Conservation (phyloP, 1,140 invertebrate genomes). For the Thaumatotibia leucotreta region DNA sequence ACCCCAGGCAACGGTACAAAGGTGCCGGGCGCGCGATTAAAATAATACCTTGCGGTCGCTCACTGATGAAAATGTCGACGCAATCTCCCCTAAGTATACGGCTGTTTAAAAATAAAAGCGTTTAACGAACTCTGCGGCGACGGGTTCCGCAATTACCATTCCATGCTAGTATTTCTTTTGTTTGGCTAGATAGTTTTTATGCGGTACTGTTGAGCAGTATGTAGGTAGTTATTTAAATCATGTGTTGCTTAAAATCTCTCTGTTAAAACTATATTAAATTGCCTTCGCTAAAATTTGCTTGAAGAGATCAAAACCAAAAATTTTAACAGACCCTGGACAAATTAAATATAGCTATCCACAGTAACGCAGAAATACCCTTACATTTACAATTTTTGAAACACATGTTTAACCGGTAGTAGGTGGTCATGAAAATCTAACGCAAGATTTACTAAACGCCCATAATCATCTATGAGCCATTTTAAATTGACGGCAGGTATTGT, state of each 20-base stretch:
- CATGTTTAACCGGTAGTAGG: too few species aligned
- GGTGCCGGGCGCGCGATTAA: slow-evolving; percentile 54
- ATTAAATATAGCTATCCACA: too few species aligned
- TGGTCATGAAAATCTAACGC: too few species aligned
- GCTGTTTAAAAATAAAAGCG: slow-evolving; percentile 66
- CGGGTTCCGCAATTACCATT: slow-evolving; percentile 23
- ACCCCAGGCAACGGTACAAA: slow-evolving; percentile 17
- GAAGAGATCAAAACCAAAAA: too few species aligned
- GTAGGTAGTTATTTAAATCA: background rate
- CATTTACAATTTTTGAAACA: too few species aligned
- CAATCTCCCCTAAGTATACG: slow-evolving; percentile 59
- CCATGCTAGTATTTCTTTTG: slow-evolving; percentile 17
- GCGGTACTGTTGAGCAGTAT: slow-evolving; percentile 3
- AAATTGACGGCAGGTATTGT: too few species aligned
- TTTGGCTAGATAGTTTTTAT: slow-evolving; percentile 4
- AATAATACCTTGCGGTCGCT: slow-evolving; percentile 60
- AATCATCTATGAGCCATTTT: too few species aligned
- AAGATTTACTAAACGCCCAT: too few species aligned
- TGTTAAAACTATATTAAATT: too few species aligned
- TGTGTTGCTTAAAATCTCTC: background rate
- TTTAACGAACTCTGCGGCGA: slow-evolving; percentile 52
- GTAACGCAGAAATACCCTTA: too few species aligned
- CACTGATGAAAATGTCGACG: slow-evolving; percentile 62
- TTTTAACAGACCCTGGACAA: too few species aligned
- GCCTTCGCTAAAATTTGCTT: too few species aligned